These are phyloP conservation scores for Piprites chloris DNA, from an alignment of 2,113 vertebrate species.

Conservation along the genomic window DNA sequence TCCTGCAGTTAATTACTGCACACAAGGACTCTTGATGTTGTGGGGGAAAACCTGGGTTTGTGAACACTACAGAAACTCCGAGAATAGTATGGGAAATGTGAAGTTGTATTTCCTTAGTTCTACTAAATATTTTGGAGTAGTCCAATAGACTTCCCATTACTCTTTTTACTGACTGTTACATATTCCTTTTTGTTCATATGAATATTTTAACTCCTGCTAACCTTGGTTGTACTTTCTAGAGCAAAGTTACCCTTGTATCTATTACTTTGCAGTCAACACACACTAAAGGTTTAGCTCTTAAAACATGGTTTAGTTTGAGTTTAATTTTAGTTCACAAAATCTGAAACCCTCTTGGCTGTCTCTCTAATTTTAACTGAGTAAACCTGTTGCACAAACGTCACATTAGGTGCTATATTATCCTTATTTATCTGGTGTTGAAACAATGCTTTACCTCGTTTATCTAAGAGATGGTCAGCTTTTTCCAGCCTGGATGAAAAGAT, in stretches of 20 bases:
- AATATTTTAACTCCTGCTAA: conserved; percentile 37
- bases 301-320: conserved; percentile 32
- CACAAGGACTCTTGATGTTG: conserved; percentile 45
- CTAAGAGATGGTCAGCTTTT: not conserved
- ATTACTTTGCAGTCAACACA: not conserved
- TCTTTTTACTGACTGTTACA: conserved; percentile 56
- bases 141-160: conserved; percentile 41
- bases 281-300: conserved; percentile 28
- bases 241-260: conserved; percentile 19
- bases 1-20: conserved; percentile 37
- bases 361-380: conserved; percentile 53
- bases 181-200: conserved; percentile 28
- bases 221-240: not conserved
- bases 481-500: conserved; percentile 1
- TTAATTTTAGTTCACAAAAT: conserved; percentile 47
- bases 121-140: conserved; percentile 31
- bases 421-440: conserved; percentile 26
- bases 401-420: conserved; percentile 37
- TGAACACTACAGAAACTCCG: conserved; percentile 31
- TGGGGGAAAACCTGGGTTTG: conserved; percentile 37
- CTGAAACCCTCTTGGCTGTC: conserved; percentile 54
- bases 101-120: conserved; percentile 29
- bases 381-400: conserved; percentile 39
- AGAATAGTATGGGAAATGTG: conserved; percentile 44
- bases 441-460: conserved; percentile 10